Evolutionary conservation across 2,797 vertebrate genomes (phyloP).

Genomic region (Chrosomus eos): DNA sequence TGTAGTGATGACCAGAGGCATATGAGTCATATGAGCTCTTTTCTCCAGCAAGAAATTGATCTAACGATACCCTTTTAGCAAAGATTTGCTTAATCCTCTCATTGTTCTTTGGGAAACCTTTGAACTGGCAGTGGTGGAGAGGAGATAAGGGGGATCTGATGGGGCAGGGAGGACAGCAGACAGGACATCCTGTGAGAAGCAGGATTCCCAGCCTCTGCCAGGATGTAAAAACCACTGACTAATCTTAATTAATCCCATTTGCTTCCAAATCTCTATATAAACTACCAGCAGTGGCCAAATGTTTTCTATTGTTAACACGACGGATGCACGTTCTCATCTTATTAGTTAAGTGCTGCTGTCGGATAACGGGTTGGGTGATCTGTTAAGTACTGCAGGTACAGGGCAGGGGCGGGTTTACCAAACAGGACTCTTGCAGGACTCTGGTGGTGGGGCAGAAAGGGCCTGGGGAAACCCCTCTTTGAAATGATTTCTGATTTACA

Average conservation of each 20-base stretch:
- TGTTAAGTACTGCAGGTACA: too few species aligned
- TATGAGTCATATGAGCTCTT: slow-evolving; percentile 2
- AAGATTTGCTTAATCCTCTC: slow-evolving; percentile 27
- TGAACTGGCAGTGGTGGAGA: slow-evolving; percentile 1
- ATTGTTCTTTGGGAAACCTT: background rate
- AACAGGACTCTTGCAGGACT: too few species aligned
- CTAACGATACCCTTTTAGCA: slow-evolving; percentile 19
- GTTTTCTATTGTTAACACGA: too few species aligned
- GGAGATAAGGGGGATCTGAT: slow-evolving; percentile 5
- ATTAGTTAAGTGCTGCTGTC: too few species aligned
- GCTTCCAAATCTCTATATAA: background rate
- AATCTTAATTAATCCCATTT: background rate
- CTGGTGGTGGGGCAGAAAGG: background rate
- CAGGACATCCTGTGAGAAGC: background rate
- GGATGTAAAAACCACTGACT: slow-evolving; percentile 2
- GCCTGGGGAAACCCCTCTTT: too few species aligned
- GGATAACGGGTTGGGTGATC: too few species aligned
- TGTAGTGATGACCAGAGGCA: background rate
- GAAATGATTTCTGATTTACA: background rate
- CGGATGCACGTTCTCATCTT: too few species aligned
- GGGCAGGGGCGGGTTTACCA: too few species aligned
- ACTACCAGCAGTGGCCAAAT: background rate
- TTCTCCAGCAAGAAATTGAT: background rate
- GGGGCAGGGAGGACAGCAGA: background rate
- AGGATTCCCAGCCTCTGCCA: slow-evolving; percentile 17